Percentiles rank a stretch among this genome's conserved stretches.
Conservation (phyloP, 2,113 vertebrate genomes). For the Pagrus major region DNA sequence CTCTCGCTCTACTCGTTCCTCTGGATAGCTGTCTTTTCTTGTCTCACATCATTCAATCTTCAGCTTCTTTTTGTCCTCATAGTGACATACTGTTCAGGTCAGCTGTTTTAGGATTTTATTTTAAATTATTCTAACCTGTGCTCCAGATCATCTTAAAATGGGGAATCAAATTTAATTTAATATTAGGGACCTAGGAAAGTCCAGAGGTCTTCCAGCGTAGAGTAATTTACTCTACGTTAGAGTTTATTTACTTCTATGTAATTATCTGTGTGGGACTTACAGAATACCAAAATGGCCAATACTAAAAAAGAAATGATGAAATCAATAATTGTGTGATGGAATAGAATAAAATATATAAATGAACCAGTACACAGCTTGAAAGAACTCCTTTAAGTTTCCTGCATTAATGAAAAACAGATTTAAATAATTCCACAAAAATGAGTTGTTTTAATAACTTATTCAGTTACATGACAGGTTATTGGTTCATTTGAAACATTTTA, state of each 20-base stretch:
- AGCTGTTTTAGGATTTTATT: slow-evolving; percentile 4
- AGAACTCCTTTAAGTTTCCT: not conserved
- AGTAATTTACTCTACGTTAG: too few relatives aligned
- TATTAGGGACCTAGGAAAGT: slow-evolving; percentile 17
- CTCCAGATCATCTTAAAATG: slow-evolving; percentile 11
- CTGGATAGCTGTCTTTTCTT: not conserved
- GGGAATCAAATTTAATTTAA: not conserved
- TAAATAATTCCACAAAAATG: not conserved
- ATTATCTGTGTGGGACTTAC: not conserved
- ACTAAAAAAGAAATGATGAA: not conserved
- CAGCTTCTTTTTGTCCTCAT: not conserved
- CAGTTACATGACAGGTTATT: not conserved
- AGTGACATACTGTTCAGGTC: slow-evolving; percentile 17
- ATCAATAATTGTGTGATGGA: not conserved
- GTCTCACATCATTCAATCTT: not conserved
- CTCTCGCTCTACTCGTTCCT: not conserved
- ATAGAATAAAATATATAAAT: slow-evolving; percentile 6
- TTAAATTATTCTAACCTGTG: too few relatives aligned
- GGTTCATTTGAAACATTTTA: not conserved
- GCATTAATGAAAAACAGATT: too few relatives aligned
- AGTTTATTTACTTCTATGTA: slow-evolving; percentile 26
- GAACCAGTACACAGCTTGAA: not conserved
- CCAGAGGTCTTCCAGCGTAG: slow-evolving; percentile 41
- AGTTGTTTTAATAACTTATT: slow-evolving; percentile 5
- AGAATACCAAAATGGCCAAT: slow-evolving; percentile 23